phyloP scores from a whole-genome alignment of 2,113 vertebrate genomes.

The Siniperca knerii region DNA sequence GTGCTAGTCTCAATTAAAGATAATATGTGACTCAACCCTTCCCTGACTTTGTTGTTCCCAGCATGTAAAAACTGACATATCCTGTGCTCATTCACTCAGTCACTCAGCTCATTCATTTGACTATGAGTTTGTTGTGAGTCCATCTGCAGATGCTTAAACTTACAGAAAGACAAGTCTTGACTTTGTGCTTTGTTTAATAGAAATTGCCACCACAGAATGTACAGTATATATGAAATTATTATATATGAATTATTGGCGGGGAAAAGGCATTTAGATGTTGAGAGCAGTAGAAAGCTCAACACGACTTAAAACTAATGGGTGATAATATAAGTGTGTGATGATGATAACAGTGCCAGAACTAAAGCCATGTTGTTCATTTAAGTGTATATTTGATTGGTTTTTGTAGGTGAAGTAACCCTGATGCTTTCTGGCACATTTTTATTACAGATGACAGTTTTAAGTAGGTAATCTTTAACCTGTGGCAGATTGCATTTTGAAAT shows the following conservation, averaged over 20 bases:
- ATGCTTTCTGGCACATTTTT: constrained; percentile 18
- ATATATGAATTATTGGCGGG: neutral
- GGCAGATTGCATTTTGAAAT: constrained; percentile 34
- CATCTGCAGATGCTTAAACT: too few relatives aligned
- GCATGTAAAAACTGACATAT: too few relatives aligned
- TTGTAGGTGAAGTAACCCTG: neutral
- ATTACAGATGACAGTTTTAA: constrained; percentile 25
- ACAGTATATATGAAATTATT: neutral
- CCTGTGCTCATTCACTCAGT: too few relatives aligned
- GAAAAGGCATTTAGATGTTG: neutral
- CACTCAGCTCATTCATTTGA: too few relatives aligned
- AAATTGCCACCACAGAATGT: neutral
- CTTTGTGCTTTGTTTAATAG: too few relatives aligned
- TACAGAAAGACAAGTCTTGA: too few relatives aligned
- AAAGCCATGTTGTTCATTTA: neutral
- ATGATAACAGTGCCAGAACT: neutral
- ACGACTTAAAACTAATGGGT: constrained; percentile 10
- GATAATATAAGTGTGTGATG: neutral
- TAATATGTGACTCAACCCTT: too few relatives aligned
- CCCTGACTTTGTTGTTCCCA: too few relatives aligned
- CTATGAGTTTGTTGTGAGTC: too few relatives aligned
- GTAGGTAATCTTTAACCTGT: constrained; percentile 46
- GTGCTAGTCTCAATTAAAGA: too few relatives aligned
- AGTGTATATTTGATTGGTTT: constrained; percentile 16
- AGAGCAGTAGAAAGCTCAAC: neutral